Base-by-base conservation (phyloP, 1,140 invertebrate genomes). In the Scaptomyza montana region DNA sequence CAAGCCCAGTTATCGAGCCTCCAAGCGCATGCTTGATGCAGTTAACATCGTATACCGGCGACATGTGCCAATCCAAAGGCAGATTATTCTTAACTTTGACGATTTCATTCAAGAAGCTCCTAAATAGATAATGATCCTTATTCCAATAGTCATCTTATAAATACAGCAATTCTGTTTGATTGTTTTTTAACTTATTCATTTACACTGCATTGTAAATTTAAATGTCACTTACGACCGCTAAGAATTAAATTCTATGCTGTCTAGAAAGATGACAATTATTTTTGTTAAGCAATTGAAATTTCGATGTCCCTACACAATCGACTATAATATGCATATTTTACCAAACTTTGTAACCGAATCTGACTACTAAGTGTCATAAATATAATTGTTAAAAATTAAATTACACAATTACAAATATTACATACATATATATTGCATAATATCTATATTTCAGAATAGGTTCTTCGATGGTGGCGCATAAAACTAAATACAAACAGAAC, bases 21-120 rank as follows among this genome's bases (percentile, higher is more conserved):
- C 97, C 0, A 96, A 95, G 89, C 93, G 82, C 77, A 97, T 98
- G 95, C 95, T 99, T 78, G 93, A 96, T 85, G 94, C 95, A 50
- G 95, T 95, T 46, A 94, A 94, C 28, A 92, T 99, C 33, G 93
- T 92, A 74, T 97, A 95, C 30, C 63, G 19, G 7, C 39, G 62
- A 12, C 68, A 80, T 47, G 16, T 41, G 0, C 89, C 89, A 12
- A 65, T 12, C 6, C 47, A 66, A 46, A 90, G 71, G 10, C 50
- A 74, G n/a, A 74, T 90, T 30, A 12, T 74, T 10, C 71, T 90
- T 6, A 66, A 90, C 53, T 86, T 90, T 74, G 63, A 74, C 9
- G 49, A 30, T 6, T 28, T 73, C 9, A 9, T 65, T 28, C 19
- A 69, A 7, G 66, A 71, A 5, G 49, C 77, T 13, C 5, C 7